These are phyloP conservation scores for Drosophila robusta DNA, from an alignment of 2,888 invertebrate genomes.

Conservation along the genomic window DNA sequence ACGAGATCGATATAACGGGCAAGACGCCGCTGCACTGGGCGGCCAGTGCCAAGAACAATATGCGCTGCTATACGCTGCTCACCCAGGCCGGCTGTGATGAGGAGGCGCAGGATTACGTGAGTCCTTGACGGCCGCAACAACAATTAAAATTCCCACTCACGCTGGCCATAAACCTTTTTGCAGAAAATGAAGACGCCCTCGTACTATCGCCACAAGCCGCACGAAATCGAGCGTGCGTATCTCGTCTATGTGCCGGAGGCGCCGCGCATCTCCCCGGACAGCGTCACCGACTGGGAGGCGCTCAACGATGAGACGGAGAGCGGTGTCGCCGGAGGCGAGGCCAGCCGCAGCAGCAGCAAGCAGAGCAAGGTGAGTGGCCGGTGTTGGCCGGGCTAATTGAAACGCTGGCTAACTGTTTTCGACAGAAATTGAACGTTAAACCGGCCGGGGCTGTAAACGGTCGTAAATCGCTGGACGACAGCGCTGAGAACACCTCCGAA, in stretches of 20 bases:
- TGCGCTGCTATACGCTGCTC: conserved; percentile 91
- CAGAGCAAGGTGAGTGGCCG: conserved; percentile 68
- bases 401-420: conserved; percentile 11
- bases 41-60: conserved; percentile 91
- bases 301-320: conserved; percentile 85
- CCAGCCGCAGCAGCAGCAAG: conserved; percentile 48
- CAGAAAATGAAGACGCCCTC: conserved; percentile 94
- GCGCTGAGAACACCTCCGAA: conserved; percentile 83
- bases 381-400: conserved; percentile 36
- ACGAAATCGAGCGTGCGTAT: conserved; percentile 91
- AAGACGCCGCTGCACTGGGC: conserved; percentile 96
- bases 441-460: conserved; percentile 76
- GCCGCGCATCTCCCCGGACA: conserved; percentile 90
- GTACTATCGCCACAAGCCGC: conserved; percentile 91
- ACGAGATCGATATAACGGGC: conserved; percentile 92
- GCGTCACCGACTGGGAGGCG: conserved; percentile 87
- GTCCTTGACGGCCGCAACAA: conserved; percentile 66
- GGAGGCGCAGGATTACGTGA: conserved; percentile 92
- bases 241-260: conserved; percentile 92
- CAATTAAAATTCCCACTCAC: conserved; percentile 56
- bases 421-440: conserved; percentile 76
- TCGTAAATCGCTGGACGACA: conserved; percentile 77
- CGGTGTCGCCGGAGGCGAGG: conserved; percentile 63
- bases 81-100: conserved; percentile 94
- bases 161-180: conserved; percentile 28